A percentile compares a stretch with the other conserved stretches of the same genome.
Conservation (phyloP, 2,888 invertebrate species). For the Chymomyza caudatula region DNA sequence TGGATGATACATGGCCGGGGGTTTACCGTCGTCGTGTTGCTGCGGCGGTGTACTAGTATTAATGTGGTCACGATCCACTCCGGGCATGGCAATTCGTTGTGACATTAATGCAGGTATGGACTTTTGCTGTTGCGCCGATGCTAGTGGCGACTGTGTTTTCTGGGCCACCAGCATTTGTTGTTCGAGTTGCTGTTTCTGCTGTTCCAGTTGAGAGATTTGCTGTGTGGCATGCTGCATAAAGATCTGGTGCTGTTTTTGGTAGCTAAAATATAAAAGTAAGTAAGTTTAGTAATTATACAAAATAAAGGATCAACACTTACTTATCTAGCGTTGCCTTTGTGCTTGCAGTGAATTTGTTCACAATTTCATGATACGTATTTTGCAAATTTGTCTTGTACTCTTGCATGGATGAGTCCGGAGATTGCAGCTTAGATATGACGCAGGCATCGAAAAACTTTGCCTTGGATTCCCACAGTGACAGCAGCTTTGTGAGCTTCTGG, state of each 20-base stretch:
- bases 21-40: slow-evolving; percentile 66
- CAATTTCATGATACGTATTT: slow-evolving; percentile 87
- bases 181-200: slow-evolving; percentile 84
- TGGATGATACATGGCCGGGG: not conserved
- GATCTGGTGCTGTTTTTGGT: slow-evolving; percentile 96
- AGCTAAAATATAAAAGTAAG: slow-evolving; percentile 78
- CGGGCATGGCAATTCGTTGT: slow-evolving; percentile 77
- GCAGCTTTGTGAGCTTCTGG: slow-evolving; percentile 93
- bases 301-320: slow-evolving; percentile 66
- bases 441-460: slow-evolving; percentile 90
- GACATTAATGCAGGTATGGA: slow-evolving; percentile 75
- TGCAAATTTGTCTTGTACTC: slow-evolving; percentile 92
- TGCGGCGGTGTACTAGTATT: slow-evolving; percentile 50
- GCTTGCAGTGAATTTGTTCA: slow-evolving; percentile 86
- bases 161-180: slow-evolving; percentile 71
- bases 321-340: slow-evolving; percentile 91
- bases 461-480: slow-evolving; percentile 98
- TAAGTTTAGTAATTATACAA: not conserved
- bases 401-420: slow-evolving; percentile 91
- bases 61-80: slow-evolving; percentile 44
- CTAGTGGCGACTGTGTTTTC: slow-evolving; percentile 29
- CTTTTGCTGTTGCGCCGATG: slow-evolving; percentile 38
- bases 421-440: slow-evolving; percentile 91
- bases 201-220: slow-evolving; percentile 90
- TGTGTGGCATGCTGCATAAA: slow-evolving; percentile 94